Conservation (phyloP, 2,888 invertebrate genomes). For the Patella depressa region DNA sequence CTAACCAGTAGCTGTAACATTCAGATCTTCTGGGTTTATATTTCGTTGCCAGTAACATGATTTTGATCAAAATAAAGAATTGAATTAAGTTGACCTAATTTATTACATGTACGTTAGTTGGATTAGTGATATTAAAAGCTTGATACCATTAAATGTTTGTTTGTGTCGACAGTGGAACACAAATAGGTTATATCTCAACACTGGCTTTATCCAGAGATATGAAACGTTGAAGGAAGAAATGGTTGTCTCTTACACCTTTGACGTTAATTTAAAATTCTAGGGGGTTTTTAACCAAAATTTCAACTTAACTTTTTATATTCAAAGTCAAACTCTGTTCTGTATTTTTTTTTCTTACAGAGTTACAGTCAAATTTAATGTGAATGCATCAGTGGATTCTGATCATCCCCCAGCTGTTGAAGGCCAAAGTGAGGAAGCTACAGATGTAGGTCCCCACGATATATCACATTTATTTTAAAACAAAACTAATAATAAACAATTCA, state of each 20-base stretch:
- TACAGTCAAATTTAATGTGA: slow-evolving; percentile 89
- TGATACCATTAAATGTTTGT: too few relatives aligned
- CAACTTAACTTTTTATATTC: neutral
- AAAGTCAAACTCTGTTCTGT: neutral
- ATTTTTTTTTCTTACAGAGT: slow-evolving; percentile 75
- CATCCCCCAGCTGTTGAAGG: slow-evolving; percentile 72
- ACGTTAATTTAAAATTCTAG: neutral
- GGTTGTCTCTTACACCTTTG: neutral
- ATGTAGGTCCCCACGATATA: slow-evolving; percentile 23
- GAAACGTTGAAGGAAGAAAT: too few relatives aligned
- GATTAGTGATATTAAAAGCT: too few relatives aligned
- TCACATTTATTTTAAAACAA: neutral
- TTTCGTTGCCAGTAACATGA: too few relatives aligned
- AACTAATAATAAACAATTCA: too few relatives aligned
- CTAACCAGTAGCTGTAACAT: neutral
- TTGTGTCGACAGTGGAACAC: too few relatives aligned
- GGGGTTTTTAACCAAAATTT: neutral
- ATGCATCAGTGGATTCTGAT: slow-evolving; percentile 93
- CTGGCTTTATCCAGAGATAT: too few relatives aligned
- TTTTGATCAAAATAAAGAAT: too few relatives aligned
- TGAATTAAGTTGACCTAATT: too few relatives aligned
- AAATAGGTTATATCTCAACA: too few relatives aligned
- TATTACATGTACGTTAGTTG: too few relatives aligned
- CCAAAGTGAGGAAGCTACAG: slow-evolving; percentile 72
- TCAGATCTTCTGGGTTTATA: too few relatives aligned